Percentiles rank a stretch among this genome's conserved stretches.
These are phyloP conservation scores for Cebus imitator DNA, from an alignment of 2,113 vertebrate species.

Conservation along the genomic window DNA sequence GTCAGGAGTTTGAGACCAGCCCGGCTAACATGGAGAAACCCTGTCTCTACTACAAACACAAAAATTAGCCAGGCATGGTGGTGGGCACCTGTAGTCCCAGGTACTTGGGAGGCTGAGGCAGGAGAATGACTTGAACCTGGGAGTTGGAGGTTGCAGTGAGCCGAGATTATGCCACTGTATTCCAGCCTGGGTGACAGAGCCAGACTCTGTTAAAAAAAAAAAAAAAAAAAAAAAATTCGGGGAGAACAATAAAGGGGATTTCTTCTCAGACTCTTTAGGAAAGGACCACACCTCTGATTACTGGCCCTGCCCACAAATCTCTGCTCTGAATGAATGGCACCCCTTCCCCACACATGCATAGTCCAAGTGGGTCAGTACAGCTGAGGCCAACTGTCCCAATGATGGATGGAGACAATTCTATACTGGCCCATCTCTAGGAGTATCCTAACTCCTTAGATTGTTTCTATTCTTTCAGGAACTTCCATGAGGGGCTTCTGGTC, in stretches of 20 bases:
- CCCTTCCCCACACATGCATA: not conserved
- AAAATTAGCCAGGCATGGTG: not conserved
- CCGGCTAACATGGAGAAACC: no score
- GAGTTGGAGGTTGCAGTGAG: not conserved
- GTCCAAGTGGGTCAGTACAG: not conserved
- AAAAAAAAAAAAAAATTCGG: not conserved
- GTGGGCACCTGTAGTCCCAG: not conserved
- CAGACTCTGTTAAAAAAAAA: no score
- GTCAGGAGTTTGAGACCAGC: not conserved
- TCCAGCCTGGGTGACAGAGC: not conserved
- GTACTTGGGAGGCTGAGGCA: not conserved
- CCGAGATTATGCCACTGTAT: no score
- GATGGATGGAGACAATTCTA: not conserved
- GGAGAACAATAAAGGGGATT: not conserved
- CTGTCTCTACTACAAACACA: no score
- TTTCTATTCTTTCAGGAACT: not conserved
- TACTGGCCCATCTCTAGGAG: not conserved
- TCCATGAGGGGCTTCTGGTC: not conserved
- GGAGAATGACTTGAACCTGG: not conserved
- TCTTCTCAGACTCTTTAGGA: not conserved
- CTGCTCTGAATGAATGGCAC: not conserved
- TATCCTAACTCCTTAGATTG: not conserved
- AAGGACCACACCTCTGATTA: not conserved
- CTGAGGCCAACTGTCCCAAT: not conserved
- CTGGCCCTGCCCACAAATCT: not conserved